Evolutionary conservation across 2,113 vertebrate species (phyloP).

Genomic region (Ochotona curzoniae): DNA sequence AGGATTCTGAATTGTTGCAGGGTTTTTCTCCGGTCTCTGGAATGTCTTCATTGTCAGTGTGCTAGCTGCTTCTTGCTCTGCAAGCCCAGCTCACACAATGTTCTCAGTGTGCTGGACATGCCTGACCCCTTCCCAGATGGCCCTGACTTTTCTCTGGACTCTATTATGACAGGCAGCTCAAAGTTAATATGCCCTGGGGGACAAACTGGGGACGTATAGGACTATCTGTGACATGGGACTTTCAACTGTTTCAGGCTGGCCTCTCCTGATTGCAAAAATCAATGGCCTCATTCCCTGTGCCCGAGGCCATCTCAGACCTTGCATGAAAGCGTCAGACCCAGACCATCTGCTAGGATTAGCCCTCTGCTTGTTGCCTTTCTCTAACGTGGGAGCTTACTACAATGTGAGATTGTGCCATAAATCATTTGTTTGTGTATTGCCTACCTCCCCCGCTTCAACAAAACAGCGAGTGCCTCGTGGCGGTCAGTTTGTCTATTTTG

Average conservation of each 20-base stretch:
- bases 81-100: not conserved
- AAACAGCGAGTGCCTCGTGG: not conserved
- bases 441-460: not conserved
- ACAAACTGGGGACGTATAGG: not conserved
- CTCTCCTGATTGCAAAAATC: not conserved
- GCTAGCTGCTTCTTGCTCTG: not conserved
- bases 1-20: not conserved
- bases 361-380: not conserved
- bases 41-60: not conserved
- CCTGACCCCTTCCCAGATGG: not conserved
- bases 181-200: not conserved
- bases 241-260: not conserved
- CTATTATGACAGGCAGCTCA: not conserved
- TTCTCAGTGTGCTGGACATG: not conserved
- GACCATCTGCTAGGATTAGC: not conserved
- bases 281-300: not conserved
- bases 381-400: not conserved
- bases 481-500: not conserved
- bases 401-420: not conserved
- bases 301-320: not conserved
- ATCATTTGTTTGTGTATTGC: constrained; percentile 53
- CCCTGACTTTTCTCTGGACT: not conserved
- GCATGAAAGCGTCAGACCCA: not conserved
- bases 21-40: not conserved
- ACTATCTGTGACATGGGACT: not conserved